A percentile compares a stretch with the other conserved stretches of the same genome.
Evolutionary conservation across 2,113 vertebrate species (phyloP).

Genomic region (Mustelus asterias): DNA sequence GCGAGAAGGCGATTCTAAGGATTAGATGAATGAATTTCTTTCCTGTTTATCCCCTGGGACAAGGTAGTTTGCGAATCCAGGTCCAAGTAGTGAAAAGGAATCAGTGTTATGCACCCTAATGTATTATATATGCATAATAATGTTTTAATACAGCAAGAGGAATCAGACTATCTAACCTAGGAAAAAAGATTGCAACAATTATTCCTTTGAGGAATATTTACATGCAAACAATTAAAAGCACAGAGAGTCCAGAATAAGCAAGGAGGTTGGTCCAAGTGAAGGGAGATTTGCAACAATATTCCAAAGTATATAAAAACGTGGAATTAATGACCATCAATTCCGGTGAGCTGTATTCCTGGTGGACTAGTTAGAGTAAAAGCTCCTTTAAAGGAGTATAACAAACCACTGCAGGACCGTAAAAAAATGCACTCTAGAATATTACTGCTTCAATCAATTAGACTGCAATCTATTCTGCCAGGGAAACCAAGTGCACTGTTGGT

Average conservation of each 20-base stretch:
- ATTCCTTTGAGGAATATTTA: neutral
- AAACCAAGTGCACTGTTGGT: neutral
- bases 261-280: neutral
- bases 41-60: neutral
- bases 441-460: neutral
- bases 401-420: neutral
- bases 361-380: slow-evolving; percentile 5
- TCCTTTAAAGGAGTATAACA: neutral
- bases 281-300: neutral
- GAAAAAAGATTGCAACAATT: neutral
- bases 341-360: neutral
- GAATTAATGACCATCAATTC: neutral
- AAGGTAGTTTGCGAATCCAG: neutral
- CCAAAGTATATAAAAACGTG: neutral
- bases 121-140: neutral
- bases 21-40: neutral
- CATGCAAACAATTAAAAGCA: neutral
- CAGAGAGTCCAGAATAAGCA: neutral
- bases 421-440: slow-evolving; percentile 36
- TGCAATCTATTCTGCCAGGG: neutral
- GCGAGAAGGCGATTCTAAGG: neutral
- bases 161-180: neutral
- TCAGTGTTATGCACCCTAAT: neutral
- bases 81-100: neutral
- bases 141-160: neutral